Conservation (phyloP, 2,797 vertebrate species). For the Distichodus sexfasciatus region DNA sequence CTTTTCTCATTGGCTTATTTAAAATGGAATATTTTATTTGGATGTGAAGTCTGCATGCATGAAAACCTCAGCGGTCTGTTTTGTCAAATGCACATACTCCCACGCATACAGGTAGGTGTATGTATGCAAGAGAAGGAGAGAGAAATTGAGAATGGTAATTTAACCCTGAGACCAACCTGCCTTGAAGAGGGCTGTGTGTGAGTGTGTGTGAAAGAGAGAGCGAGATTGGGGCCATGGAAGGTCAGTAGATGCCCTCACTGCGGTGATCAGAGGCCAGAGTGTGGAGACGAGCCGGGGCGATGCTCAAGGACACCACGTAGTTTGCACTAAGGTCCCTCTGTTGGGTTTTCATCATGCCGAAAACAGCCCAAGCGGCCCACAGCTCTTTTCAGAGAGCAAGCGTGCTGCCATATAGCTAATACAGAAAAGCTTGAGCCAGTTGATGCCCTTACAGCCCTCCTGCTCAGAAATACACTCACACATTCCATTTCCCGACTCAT, state of each 20-base stretch:
- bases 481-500: background rate
- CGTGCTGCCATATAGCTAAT: background rate
- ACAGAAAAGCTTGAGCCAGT: background rate
- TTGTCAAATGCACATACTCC: constrained; percentile 1
- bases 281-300: constrained; percentile 16
- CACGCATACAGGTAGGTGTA: background rate
- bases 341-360: constrained; percentile 11
- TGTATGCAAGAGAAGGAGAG: constrained; percentile 1
- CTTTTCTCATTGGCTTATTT: background rate
- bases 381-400: background rate
- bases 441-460: background rate
- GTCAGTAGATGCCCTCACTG: constrained; percentile 24
- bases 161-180: constrained; percentile 20
- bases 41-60: background rate
- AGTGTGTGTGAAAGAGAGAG: background rate
- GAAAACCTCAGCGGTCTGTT: constrained; percentile 3
- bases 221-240: constrained; percentile 12
- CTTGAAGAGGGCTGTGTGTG: background rate
- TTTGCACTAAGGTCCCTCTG: background rate
- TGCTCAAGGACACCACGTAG: constrained; percentile 26
- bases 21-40: background rate
- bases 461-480: constrained; percentile 1
- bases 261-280: constrained; percentile 27
- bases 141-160: constrained; percentile 17
- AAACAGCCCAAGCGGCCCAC: background rate